These are phyloP conservation scores for Burhinus bistriatus DNA, from an alignment of 2,113 vertebrate genomes.

Conservation along the genomic window DNA sequence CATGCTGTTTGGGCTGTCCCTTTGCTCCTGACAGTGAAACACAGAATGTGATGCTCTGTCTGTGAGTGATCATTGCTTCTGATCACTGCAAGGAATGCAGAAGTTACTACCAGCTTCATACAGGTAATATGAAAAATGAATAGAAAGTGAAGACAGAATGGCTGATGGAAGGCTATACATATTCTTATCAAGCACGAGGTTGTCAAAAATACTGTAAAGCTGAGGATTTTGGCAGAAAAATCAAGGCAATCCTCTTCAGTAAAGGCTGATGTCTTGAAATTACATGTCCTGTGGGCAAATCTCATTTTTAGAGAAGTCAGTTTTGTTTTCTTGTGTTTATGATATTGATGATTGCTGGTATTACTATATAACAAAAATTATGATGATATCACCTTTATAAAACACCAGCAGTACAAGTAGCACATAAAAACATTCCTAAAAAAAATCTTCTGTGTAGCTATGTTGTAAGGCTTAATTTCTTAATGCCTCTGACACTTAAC, in stretches of 20 bases:
- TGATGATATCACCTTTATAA: neutral
- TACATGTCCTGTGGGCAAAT: neutral
- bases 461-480: neutral
- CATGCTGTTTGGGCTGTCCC: neutral
- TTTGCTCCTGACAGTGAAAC: neutral
- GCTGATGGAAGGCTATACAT: neutral
- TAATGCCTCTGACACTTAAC: neutral
- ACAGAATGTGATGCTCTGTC: neutral
- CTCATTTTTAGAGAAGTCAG: neutral
- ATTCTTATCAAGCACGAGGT: neutral
- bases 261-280: neutral
- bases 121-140: neutral
- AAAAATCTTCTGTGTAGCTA: neutral
- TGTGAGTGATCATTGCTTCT: neutral
- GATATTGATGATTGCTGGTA: neutral
- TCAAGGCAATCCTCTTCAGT: neutral
- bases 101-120: neutral
- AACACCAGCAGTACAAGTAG: neutral
- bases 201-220: neutral
- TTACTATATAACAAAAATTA: neutral
- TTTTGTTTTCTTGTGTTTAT: constrained; percentile 10
- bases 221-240: neutral
- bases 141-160: neutral
- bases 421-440: neutral
- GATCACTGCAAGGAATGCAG: neutral